A percentile compares a stretch with the other conserved stretches of the same genome.
phyloP scores from a whole-genome alignment of 2,797 vertebrate genomes.

The Sebastolobus altivelis region DNA sequence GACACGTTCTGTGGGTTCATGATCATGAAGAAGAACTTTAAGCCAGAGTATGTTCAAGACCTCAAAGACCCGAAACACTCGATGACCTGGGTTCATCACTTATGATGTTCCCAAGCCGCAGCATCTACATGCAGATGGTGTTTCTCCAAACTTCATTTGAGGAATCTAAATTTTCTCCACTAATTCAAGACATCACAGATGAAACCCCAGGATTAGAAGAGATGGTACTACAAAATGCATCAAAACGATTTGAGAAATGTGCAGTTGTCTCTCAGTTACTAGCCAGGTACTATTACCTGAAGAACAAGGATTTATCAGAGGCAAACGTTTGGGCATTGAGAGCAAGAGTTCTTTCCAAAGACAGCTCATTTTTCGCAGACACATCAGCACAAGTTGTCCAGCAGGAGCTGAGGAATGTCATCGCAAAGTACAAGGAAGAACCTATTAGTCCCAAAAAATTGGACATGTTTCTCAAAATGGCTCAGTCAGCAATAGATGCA shows the following conservation, averaged over 20 bases:
- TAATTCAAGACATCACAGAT: slow-evolving; percentile 69
- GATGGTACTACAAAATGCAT: slow-evolving; percentile 72
- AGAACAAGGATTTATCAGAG: slow-evolving; percentile 66
- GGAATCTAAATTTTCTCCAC: slow-evolving; percentile 72
- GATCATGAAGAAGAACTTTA: slow-evolving; percentile 82
- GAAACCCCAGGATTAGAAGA: slow-evolving; percentile 73
- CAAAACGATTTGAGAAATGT: slow-evolving; percentile 70
- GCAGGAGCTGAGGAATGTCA: slow-evolving; percentile 64
- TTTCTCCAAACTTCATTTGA: too few species aligned
- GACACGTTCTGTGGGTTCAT: slow-evolving; percentile 84
- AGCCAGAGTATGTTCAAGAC: too few species aligned
- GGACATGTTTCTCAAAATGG: slow-evolving; percentile 61
- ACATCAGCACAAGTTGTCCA: slow-evolving; percentile 80
- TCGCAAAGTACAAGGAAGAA: slow-evolving; percentile 41
- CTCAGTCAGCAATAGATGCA: slow-evolving; percentile 64
- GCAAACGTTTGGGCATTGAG: slow-evolving; percentile 64
- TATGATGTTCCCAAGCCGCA: too few species aligned
- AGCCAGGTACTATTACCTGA: slow-evolving; percentile 79
- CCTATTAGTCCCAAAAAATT: slow-evolving; percentile 53
- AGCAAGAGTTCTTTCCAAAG: slow-evolving; percentile 63
- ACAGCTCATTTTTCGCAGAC: slow-evolving; percentile 79
- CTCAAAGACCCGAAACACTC: too few species aligned
- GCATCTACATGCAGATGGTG: too few species aligned
- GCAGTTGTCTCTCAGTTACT: slow-evolving; percentile 76
- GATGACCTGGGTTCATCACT: too few species aligned